phyloP scores from a whole-genome alignment of 2,888 invertebrate species.

The Tinea trinotella region DNA sequence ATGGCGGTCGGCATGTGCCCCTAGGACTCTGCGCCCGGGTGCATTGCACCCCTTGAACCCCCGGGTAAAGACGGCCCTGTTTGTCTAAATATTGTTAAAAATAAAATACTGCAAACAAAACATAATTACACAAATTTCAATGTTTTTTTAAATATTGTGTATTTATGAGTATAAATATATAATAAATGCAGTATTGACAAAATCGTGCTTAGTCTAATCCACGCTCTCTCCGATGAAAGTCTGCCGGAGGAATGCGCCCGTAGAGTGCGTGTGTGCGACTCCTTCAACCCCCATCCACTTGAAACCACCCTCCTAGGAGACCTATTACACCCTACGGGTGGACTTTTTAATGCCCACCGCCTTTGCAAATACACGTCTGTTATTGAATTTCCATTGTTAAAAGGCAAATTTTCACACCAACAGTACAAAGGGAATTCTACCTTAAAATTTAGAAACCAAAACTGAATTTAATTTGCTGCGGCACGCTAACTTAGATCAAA shows the following conservation, averaged over 20 bases:
- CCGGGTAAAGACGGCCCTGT: too few relatives aligned
- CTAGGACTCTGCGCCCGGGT: too few relatives aligned
- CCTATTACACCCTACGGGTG: slow-evolving; percentile 30
- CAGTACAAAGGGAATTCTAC: slow-evolving; percentile 26
- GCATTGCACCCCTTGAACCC: too few relatives aligned
- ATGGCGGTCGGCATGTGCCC: too few relatives aligned
- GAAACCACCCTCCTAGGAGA: slow-evolving; percentile 26
- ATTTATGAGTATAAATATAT: too few relatives aligned
- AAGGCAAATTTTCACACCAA: slow-evolving; percentile 40
- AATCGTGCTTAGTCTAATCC: too few relatives aligned
- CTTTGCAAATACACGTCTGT: slow-evolving; percentile 40
- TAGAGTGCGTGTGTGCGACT: slow-evolving; percentile 33
- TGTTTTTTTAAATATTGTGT: too few relatives aligned
- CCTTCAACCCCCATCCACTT: slow-evolving; percentile 29
- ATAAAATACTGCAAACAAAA: too few relatives aligned
- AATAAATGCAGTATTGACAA: too few relatives aligned
- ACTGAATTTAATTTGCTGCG: background rate
- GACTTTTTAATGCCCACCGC: slow-evolving; percentile 53
- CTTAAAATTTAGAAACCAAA: background rate
- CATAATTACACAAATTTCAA: too few relatives aligned
- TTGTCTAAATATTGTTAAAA: too few relatives aligned
- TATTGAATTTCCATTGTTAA: slow-evolving; percentile 40
- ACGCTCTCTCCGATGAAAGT: slow-evolving; percentile 23
- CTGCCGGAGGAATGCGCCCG: slow-evolving; percentile 43
- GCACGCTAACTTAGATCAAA: background rate